These are phyloP conservation scores for Drosophila melanica DNA, from an alignment of 1,140 invertebrate genomes.

Conservation along the genomic window DNA sequence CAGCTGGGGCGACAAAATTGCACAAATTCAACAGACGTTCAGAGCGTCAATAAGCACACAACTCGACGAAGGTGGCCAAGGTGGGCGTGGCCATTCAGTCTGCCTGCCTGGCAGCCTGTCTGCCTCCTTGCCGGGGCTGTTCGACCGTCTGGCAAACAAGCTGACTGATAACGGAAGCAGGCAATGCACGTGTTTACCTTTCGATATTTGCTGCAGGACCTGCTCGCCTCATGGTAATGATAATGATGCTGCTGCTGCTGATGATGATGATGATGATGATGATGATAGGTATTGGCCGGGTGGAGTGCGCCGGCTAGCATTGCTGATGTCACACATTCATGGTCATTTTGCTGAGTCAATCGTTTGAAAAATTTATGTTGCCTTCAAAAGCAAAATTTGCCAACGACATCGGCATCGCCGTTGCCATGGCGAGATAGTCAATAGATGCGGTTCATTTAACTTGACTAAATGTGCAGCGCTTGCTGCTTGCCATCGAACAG, in stretches of 20 bases:
- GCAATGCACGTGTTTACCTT: slow-evolving; percentile 80
- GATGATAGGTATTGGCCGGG: slow-evolving; percentile 1
- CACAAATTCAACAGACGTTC: slow-evolving; percentile 73
- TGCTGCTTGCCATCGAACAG: slow-evolving; percentile 44
- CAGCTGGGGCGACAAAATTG: slow-evolving; percentile 66
- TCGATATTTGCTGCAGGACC: slow-evolving; percentile 65
- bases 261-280: slow-evolving; percentile 30
- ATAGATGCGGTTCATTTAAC: slow-evolving; percentile 81
- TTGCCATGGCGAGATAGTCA: slow-evolving; percentile 63
- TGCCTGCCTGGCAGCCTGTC: neutral
- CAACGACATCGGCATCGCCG: slow-evolving; percentile 42
- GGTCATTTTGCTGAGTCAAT: slow-evolving; percentile 81
- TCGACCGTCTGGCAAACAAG: slow-evolving; percentile 68
- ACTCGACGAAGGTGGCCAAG: slow-evolving; percentile 41
- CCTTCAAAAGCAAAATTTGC: slow-evolving; percentile 81
- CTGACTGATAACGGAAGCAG: slow-evolving; percentile 79
- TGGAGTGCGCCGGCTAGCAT: slow-evolving; percentile 16
- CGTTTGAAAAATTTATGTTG: slow-evolving; percentile 82
- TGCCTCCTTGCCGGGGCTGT: neutral
- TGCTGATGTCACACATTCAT: slow-evolving; percentile 81
- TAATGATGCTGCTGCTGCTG: slow-evolving; percentile 7
- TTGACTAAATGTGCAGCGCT: slow-evolving; percentile 75
- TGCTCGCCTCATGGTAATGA: slow-evolving; percentile 39
- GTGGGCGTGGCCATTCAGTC: slow-evolving; percentile 32
- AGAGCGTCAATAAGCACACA: slow-evolving; percentile 79